Base-by-base conservation (phyloP, 2,797 vertebrate species). In the Lindbergichthys nudifrons region DNA sequence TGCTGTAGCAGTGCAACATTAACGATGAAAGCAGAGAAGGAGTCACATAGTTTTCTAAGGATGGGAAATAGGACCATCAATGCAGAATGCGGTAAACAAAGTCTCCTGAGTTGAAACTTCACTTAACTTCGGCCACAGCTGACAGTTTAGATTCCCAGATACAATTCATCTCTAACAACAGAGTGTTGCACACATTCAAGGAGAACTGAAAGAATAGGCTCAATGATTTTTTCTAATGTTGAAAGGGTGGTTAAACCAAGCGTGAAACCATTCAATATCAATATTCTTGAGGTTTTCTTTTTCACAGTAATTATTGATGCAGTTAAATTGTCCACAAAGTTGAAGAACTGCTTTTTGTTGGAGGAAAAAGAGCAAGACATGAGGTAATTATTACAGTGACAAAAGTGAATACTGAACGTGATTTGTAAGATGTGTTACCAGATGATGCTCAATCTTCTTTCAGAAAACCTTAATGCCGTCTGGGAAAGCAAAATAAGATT, bases 241-340 rank as follows among this genome's bases (percentile, higher is more conserved):
- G 62, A 90, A 83, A 86, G 71, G 51, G 77, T 88, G 79, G 81
- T 82, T 84, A 79, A 90, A 77, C 66, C 63, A 73, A 79, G 83
- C 86, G 79, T 73, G 45, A 86, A 83, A 83, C 64, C 67, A 71
- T 83, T 77, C 77, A 71, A 57, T 84, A 65, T 83, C 80, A 84
- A 74, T 76, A 79, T 85, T 75, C 74, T 72, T 51, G 42, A 70
- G 62, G 43, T 77, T 82, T 87, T 70, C 56, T 87, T 89, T 86
- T 85, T 75, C 61, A 83, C 46, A 19, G 57, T 41, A 73, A 61
- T 65, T 79, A 71, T 70, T 81, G 65, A 73, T 82, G 53, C 65
- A 73, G 52, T 57, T 70, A 71, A 83, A 72, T 67, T 66, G 41
- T 52, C 68, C 43, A 21, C 26, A 14, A 78, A 47, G 42, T 64